A percentile compares a stretch with the other conserved stretches of the same genome.
Conservation (phyloP, 1,140 invertebrate species). For the Bombus superbus region DNA sequence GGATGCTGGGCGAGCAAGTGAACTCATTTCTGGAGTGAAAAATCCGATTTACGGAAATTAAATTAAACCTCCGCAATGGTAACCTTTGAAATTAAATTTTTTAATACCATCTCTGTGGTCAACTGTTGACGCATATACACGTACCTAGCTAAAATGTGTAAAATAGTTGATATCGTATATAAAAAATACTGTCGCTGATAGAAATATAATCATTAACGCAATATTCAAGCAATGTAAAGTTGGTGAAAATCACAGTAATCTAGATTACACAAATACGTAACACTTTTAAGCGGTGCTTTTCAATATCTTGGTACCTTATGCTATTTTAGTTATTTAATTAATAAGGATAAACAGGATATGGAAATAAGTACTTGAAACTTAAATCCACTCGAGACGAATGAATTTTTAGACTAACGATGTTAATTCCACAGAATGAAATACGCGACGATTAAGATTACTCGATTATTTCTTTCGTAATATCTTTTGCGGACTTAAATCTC, state of each 20-base stretch:
- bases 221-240: background rate
- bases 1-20: background rate
- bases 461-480: too few relatives aligned
- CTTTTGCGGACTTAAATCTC: too few relatives aligned
- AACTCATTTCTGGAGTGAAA: constrained; percentile 35
- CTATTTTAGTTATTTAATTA: background rate
- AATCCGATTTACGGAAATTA: constrained; percentile 50
- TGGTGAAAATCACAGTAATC: background rate
- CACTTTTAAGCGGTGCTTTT: too few relatives aligned
- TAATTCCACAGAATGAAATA: too few relatives aligned
- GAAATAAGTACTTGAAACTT: too few relatives aligned
- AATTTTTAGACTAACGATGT: too few relatives aligned
- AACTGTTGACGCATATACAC: background rate
- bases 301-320: background rate
- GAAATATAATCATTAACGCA: background rate
- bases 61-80: constrained; percentile 43
- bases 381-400: too few relatives aligned
- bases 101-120: constrained; percentile 22
- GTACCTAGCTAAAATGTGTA: too few relatives aligned
- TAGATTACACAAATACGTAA: too few relatives aligned
- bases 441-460: too few relatives aligned
- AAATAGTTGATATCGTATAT: background rate
- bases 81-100: constrained; percentile 49
- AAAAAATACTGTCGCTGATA: background rate
- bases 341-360: background rate